Percentiles rank a stretch among this genome's conserved stretches.
Conservation (phyloP, 2,113 vertebrate genomes). For the Smithornis capensis region DNA sequence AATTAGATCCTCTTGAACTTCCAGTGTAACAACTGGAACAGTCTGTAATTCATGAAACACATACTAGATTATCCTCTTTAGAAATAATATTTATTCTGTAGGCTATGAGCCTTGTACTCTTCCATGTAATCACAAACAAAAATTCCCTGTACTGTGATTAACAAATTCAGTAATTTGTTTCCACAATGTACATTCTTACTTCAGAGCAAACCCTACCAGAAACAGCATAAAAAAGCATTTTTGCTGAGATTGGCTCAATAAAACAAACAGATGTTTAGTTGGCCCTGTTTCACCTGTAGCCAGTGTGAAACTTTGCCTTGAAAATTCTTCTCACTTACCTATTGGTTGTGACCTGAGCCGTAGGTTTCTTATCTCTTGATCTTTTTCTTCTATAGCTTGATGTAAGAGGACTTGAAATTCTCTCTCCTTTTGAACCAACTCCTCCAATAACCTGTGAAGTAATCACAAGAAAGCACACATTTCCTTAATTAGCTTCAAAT, state of each 20-base stretch:
- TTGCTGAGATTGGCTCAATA: not conserved
- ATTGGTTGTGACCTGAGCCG: slow-evolving; percentile 83
- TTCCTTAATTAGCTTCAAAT: not conserved
- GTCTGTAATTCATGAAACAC: not conserved
- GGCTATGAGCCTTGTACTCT: not conserved
- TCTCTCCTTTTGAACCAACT: slow-evolving; percentile 90
- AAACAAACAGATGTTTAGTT: not conserved
- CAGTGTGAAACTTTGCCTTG: not conserved
- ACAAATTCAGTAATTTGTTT: slow-evolving; percentile 8
- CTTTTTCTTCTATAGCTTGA: slow-evolving; percentile 92
- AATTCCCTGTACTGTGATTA: not conserved
- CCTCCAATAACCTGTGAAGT: slow-evolving; percentile 85
- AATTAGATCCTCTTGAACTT: not conserved
- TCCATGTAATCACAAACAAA: not conserved
- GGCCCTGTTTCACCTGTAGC: not conserved
- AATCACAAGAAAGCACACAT: not conserved
- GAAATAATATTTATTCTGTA: not conserved
- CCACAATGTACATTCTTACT: not conserved
- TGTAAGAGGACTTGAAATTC: slow-evolving; percentile 92
- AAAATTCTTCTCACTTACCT: slow-evolving; percentile 72
- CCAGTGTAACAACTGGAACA: not conserved
- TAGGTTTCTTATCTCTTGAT: slow-evolving; percentile 91
- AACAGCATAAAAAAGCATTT: not conserved
- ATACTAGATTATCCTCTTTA: not conserved
- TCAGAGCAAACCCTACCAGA: not conserved